These are phyloP conservation scores for Pachyrhynchus sulphureomaculatus DNA, from an alignment of 1,140 invertebrate genomes.

Conservation along the genomic window DNA sequence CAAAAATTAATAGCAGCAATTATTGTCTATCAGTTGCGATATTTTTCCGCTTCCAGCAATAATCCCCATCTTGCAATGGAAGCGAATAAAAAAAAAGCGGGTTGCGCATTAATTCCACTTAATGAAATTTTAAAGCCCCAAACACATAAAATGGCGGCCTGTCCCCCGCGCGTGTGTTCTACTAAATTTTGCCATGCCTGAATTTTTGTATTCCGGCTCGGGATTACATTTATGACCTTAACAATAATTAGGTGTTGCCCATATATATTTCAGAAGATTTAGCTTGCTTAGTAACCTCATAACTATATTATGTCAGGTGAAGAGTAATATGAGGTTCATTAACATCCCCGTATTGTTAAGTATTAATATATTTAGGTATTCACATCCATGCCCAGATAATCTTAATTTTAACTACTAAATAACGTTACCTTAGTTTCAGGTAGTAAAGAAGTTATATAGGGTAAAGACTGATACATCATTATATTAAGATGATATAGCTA, in stretches of 20 bases:
- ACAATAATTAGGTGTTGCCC: conserved; percentile 3
- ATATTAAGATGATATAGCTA: too few species aligned
- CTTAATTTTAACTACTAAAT: too few species aligned
- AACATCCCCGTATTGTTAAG: background rate
- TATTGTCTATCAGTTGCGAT: conserved; percentile 2
- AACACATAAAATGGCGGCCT: background rate
- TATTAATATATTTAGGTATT: too few species aligned
- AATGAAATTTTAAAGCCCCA: conserved; percentile 3
- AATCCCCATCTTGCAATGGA: background rate
- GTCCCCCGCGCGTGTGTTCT: background rate
- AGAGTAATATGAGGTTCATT: conserved; percentile 1
- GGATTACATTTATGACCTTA: background rate
- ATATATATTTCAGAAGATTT: background rate
- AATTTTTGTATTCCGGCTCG: background rate
- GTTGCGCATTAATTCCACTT: background rate
- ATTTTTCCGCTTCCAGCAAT: background rate
- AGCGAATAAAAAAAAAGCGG: background rate
- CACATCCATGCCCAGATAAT: too few species aligned
- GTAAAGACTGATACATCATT: too few species aligned
- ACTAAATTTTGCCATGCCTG: background rate
- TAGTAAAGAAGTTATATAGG: too few species aligned
- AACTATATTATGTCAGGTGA: background rate
- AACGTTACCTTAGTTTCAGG: too few species aligned
- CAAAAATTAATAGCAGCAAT: conserved; percentile 1
- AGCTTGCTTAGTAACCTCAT: background rate